Conservation (phyloP, 2,888 invertebrate genomes). For the Diaperis boleti region DNA sequence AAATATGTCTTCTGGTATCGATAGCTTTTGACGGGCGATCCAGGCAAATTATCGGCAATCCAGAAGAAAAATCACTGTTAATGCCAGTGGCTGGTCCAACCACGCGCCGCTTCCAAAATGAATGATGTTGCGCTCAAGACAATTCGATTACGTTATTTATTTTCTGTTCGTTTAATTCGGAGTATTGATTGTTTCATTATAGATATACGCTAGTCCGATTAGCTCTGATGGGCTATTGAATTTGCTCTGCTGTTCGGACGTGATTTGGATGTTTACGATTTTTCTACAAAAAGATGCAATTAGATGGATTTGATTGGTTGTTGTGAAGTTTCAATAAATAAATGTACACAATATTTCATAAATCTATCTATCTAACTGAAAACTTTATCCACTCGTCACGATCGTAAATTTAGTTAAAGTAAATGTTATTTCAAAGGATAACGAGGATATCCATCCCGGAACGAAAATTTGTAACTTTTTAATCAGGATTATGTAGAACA, state of each 20-base stretch:
- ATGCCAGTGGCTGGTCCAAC: constrained; percentile 19
- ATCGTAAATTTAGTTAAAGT: too few relatives aligned
- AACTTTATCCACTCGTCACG: too few relatives aligned
- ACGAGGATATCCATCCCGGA: too few relatives aligned
- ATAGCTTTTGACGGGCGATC: constrained; percentile 1
- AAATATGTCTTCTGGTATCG: constrained; percentile 10
- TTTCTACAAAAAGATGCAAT: constrained; percentile 22
- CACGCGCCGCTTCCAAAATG: constrained; percentile 27
- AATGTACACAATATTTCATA: too few relatives aligned
- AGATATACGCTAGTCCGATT: constrained; percentile 38
- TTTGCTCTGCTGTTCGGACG: constrained; percentile 38
- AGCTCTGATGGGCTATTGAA: constrained; percentile 38
- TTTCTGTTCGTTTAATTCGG: constrained; percentile 39
- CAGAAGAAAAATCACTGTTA: constrained; percentile 25
- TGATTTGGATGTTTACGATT: constrained; percentile 41
- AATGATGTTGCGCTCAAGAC: constrained; percentile 37
- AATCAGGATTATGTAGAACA: too few relatives aligned
- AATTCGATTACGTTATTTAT: constrained; percentile 41
- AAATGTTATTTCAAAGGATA: too few relatives aligned
- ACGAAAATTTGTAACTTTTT: too few relatives aligned
- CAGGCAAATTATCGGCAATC: constrained; percentile 19
- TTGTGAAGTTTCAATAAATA: constrained; percentile 3
- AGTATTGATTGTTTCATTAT: constrained; percentile 44
- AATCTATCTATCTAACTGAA: too few relatives aligned
- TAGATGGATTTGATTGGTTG: constrained; percentile 14